A percentile compares a stretch with the other conserved stretches of the same genome.
Evolutionary conservation across 37 sponge, comb jelly and placozoan species (phyloP).

Genomic region (Ephydatia muelleri): DNA sequence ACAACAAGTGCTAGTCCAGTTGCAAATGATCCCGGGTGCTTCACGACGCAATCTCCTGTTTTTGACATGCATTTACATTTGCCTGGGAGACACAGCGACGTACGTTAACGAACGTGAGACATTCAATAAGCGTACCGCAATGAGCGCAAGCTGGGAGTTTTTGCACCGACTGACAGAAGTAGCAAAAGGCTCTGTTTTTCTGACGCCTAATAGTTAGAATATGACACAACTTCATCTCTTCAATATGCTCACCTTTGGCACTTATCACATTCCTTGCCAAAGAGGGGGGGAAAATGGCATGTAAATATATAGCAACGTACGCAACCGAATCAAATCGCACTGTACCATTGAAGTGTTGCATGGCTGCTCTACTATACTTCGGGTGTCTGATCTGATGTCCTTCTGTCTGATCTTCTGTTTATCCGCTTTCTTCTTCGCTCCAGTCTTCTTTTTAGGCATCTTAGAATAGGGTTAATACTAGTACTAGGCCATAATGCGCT

Average conservation of each 20-base stretch:
- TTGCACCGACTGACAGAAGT: conserved; percentile 89
- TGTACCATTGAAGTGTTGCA: conserved; percentile 77
- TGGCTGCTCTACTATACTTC: conserved; percentile 65
- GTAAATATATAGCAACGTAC: no score
- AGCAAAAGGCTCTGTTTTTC: conserved; percentile 98
- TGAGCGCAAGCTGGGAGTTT: conserved; percentile 89
- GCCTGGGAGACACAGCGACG: conserved; percentile 28
- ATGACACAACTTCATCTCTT: neutral
- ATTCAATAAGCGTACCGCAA: conserved; percentile 74
- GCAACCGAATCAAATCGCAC: neutral
- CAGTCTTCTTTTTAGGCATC: conserved; percentile 99
- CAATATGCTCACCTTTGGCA: conserved; percentile 66
- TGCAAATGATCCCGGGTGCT: conserved; percentile 78
- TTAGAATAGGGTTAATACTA: neutral
- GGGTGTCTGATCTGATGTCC: conserved; percentile 64
- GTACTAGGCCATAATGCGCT: no score
- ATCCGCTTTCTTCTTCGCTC: conserved; percentile 93
- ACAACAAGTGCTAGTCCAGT: conserved; percentile 93
- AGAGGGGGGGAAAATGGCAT: no score
- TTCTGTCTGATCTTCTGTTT: conserved; percentile 89
- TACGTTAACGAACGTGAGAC: neutral
- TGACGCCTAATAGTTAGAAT: conserved; percentile 58
- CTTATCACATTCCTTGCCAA: conserved; percentile 92
- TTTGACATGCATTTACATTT: conserved; percentile 97
- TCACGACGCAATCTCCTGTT: conserved; percentile 95